phyloP scores from a whole-genome alignment of 2,797 vertebrate genomes.

The Garrulus glandarius region DNA sequence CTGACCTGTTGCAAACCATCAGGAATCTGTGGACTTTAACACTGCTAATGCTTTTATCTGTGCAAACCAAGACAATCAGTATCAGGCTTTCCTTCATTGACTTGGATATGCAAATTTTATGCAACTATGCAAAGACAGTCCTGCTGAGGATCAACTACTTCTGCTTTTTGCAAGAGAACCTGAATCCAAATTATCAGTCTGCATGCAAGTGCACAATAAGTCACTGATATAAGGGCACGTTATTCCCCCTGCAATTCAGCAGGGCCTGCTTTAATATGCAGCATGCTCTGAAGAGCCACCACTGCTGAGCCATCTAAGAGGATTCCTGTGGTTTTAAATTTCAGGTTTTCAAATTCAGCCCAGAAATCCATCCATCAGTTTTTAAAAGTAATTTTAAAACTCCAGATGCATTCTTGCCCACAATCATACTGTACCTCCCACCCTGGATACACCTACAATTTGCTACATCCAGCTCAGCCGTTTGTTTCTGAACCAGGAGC shows the following conservation, averaged over 20 bases:
- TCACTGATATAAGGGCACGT: background rate
- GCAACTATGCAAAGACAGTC: background rate
- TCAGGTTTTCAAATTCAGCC: constrained; percentile 14
- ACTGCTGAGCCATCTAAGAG: background rate
- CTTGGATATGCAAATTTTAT: background rate
- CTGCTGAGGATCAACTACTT: background rate
- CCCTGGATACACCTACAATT: background rate
- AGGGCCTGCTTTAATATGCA: background rate
- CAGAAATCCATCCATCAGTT: background rate
- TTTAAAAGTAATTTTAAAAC: background rate
- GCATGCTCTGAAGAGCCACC: background rate
- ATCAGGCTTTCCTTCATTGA: background rate
- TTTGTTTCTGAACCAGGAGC: background rate
- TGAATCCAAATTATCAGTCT: background rate
- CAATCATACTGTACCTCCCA: background rate
- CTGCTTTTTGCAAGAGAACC: background rate
- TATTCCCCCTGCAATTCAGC: background rate
- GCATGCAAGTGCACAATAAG: background rate
- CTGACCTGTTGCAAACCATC: background rate
- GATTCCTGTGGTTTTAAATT: background rate
- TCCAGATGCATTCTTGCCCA: background rate
- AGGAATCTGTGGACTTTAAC: background rate
- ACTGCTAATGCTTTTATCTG: background rate
- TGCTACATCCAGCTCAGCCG: background rate
- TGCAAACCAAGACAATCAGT: background rate